phyloP scores from a whole-genome alignment of 2,888 invertebrate genomes.

The Listrodromus nycthemerus region DNA sequence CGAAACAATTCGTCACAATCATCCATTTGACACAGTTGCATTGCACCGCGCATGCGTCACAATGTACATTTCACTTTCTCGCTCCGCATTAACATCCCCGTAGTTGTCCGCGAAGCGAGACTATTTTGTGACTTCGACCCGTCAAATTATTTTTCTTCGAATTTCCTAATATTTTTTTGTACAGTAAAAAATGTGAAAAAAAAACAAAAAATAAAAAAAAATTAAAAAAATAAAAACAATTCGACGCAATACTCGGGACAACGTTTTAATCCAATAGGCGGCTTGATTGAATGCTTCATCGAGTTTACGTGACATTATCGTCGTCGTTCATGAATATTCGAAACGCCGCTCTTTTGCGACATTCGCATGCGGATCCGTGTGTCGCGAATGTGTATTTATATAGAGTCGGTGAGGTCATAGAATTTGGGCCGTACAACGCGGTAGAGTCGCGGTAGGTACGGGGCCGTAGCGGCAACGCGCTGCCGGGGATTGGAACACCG shows the following conservation, averaged over 20 bases:
- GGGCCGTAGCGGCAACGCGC: background rate
- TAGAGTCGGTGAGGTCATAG: background rate
- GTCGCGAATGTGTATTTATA: background rate
- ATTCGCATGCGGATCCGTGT: background rate
- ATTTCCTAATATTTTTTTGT: conserved; percentile 13
- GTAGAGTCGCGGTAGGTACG: background rate
- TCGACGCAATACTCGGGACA: background rate
- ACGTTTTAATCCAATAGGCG: conserved; percentile 39
- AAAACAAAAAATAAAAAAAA: no score
- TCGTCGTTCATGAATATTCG: conserved; percentile 42
- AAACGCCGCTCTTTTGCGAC: background rate
- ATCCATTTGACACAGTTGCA: conserved; percentile 57
- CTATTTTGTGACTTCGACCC: conserved; percentile 36
- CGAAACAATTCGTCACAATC: conserved; percentile 65
- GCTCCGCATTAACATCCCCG: conserved; percentile 2
- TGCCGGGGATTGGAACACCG: conserved; percentile 54
- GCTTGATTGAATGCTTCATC: conserved; percentile 52
- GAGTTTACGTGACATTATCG: conserved; percentile 44
- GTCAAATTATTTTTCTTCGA: conserved; percentile 5
- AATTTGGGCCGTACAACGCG: conserved; percentile 7
- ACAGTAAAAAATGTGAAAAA: no score
- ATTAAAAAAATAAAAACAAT: background rate
- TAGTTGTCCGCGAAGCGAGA: background rate
- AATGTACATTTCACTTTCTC: conserved; percentile 36
- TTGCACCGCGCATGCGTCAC: conserved; percentile 13